A percentile compares a stretch with the other conserved stretches of the same genome.
Conservation (phyloP, 2,113 vertebrate genomes). For the Ondatra zibethicus region DNA sequence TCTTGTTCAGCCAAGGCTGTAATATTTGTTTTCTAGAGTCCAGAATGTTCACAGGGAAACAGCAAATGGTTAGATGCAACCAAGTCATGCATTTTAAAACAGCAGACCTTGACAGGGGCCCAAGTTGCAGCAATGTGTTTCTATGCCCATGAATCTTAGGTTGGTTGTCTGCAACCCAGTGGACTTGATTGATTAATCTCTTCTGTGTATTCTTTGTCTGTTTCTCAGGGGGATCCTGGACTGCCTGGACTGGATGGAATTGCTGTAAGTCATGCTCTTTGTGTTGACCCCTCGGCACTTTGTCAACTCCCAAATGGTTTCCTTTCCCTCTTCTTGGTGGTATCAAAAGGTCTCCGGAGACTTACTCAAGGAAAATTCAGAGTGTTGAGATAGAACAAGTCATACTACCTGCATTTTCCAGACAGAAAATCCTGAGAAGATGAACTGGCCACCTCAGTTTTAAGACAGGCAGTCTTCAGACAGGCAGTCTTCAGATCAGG, state of each 20-base stretch:
- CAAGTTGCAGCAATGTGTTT: background rate
- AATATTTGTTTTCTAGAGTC: constrained; percentile 58
- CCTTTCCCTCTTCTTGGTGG: constrained; percentile 3
- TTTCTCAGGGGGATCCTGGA: constrained; percentile 89
- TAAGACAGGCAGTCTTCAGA: background rate
- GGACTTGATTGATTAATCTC: constrained; percentile 37
- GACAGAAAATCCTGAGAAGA: constrained; percentile 17
- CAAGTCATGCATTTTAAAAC: constrained; percentile 55
- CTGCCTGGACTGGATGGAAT: constrained; percentile 88
- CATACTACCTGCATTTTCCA: constrained; percentile 18
- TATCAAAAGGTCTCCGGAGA: background rate
- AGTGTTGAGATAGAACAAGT: background rate
- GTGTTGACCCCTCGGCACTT: background rate
- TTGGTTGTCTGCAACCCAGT: constrained; percentile 47
- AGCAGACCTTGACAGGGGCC: background rate
- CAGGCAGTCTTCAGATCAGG: background rate
- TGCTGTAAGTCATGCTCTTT: constrained; percentile 88
- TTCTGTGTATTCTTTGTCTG: constrained; percentile 55
- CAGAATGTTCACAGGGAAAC: constrained; percentile 48
- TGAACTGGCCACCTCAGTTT: background rate
- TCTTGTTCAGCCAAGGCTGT: constrained; percentile 64
- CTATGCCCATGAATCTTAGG: background rate
- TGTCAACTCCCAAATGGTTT: background rate
- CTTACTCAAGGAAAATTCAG: background rate
- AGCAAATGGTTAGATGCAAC: constrained; percentile 9